Conservation (phyloP, 2,797 vertebrate species). For the Craterocephalus amniculus region DNA sequence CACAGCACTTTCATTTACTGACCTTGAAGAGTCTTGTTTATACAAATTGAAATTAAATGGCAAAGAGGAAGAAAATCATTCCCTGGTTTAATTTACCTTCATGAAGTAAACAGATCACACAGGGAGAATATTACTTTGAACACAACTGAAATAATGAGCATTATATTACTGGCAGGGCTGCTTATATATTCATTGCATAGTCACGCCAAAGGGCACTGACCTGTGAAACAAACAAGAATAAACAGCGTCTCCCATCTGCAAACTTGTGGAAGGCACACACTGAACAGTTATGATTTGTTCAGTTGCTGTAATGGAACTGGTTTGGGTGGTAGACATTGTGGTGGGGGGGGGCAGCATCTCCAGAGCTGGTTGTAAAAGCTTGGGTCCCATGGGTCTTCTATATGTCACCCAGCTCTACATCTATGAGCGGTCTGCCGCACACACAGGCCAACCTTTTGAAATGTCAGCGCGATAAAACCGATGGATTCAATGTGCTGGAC, state of each 20-base stretch:
- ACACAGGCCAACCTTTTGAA: constrained; percentile 83
- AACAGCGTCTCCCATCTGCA: constrained; percentile 40
- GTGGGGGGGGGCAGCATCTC: constrained; percentile 35
- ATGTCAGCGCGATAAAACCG: constrained; percentile 83
- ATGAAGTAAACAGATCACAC: constrained; percentile 69
- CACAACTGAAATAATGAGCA: constrained; percentile 61
- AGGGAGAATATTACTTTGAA: constrained; percentile 52
- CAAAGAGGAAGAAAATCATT: constrained; percentile 68
- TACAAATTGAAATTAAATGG: constrained; percentile 76
- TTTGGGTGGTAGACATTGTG: constrained; percentile 26
- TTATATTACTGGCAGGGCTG: constrained; percentile 45
- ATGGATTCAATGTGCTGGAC: constrained; percentile 76
- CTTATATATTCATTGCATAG: constrained; percentile 54
- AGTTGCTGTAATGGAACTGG: constrained; percentile 67
- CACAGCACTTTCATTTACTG: constrained; percentile 70
- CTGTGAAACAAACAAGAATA: constrained; percentile 45
- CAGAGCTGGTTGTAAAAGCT: constrained; percentile 69
- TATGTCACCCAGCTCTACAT: constrained; percentile 75
- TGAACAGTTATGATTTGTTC: constrained; percentile 67
- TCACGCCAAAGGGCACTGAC: constrained; percentile 30
- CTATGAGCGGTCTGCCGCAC: constrained; percentile 48
- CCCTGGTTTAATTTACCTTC: constrained; percentile 65
- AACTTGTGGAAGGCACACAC: constrained; percentile 34
- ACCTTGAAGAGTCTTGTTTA: constrained; percentile 81
- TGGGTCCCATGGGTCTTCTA: constrained; percentile 61